A percentile compares a stretch with the other conserved stretches of the same genome.
These are phyloP conservation scores for Leptarthrus brevirostris DNA, from an alignment of 2,888 invertebrate species.

Conservation along the genomic window DNA sequence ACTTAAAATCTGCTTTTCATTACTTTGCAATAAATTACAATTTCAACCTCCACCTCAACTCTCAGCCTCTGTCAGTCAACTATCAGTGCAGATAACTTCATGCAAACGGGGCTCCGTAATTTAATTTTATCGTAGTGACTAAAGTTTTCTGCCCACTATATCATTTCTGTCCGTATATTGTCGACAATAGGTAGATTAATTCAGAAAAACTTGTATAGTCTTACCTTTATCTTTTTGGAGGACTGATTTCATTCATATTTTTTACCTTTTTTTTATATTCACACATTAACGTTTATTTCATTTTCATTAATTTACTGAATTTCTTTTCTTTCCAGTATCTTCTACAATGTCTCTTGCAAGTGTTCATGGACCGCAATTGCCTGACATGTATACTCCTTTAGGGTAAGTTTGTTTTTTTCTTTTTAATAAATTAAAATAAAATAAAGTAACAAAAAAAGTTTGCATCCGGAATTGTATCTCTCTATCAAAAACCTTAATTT, in stretches of 20 bases:
- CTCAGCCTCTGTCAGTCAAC: too few species aligned
- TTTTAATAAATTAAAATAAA: background rate
- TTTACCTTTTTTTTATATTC: background rate
- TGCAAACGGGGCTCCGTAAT: too few species aligned
- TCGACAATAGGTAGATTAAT: too few species aligned
- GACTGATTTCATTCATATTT: too few species aligned
- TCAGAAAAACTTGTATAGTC: too few species aligned
- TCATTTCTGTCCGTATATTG: too few species aligned
- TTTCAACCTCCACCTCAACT: background rate
- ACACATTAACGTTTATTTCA: background rate
- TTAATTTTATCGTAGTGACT: too few species aligned
- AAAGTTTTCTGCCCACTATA: background rate
- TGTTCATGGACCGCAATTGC: slow-evolving; percentile 70
- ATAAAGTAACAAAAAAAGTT: too few species aligned
- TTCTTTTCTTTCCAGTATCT: slow-evolving; percentile 66
- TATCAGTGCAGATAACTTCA: too few species aligned
- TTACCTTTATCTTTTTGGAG: too few species aligned
- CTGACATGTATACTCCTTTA: slow-evolving; percentile 66
- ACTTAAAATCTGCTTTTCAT: background rate
- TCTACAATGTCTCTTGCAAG: slow-evolving; percentile 70
- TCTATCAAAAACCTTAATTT: too few species aligned
- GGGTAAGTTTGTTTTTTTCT: slow-evolving; percentile 61
- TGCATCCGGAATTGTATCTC: too few species aligned
- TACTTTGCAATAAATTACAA: background rate
- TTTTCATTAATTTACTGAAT: slow-evolving; percentile 48